These are phyloP conservation scores for Drosophila truncata DNA, from an alignment of 1,140 invertebrate genomes.

Conservation along the genomic window DNA sequence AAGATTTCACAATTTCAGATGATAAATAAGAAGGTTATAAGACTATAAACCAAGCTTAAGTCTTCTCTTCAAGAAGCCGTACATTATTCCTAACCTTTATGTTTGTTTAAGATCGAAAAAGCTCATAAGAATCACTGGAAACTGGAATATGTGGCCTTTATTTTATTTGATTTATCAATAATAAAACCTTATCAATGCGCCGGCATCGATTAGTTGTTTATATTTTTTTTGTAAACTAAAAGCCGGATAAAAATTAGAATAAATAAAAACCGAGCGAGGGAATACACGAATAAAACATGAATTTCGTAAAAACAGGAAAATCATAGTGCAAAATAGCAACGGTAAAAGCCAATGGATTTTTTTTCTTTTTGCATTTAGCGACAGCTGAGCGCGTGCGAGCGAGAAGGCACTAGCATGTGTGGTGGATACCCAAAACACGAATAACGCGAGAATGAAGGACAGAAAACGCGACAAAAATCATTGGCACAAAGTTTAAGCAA, in stretches of 20 bases:
- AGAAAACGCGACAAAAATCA: constrained; percentile 1
- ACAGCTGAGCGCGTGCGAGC: constrained; percentile 49
- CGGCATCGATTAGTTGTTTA: constrained; percentile 39
- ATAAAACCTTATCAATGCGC: constrained; percentile 28
- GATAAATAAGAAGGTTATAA: neutral
- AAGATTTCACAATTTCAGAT: neutral
- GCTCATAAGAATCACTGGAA: neutral
- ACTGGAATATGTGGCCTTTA: constrained; percentile 3
- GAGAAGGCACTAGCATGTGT: constrained; percentile 23
- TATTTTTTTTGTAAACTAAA: constrained; percentile 1
- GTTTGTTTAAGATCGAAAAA: neutral
- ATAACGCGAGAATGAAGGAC: constrained; percentile 23
- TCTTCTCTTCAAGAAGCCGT: neutral
- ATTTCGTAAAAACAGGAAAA: constrained; percentile 4
- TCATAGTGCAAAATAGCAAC: constrained; percentile 16
- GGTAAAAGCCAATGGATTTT: constrained; percentile 28
- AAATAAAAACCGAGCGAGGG: constrained; percentile 3
- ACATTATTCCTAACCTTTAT: neutral
- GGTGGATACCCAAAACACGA: constrained; percentile 33
- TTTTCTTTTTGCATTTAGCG: constrained; percentile 10
- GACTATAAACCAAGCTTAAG: neutral
- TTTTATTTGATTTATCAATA: constrained; percentile 19
- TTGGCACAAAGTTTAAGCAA: constrained; percentile 6
- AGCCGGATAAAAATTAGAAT: constrained; percentile 8
- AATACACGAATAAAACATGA: neutral